Evolutionary conservation across 2,888 invertebrate genomes (phyloP), one percentile per base, ranked within the genome.

Genomic region (Odontomyia ornata): DNA sequence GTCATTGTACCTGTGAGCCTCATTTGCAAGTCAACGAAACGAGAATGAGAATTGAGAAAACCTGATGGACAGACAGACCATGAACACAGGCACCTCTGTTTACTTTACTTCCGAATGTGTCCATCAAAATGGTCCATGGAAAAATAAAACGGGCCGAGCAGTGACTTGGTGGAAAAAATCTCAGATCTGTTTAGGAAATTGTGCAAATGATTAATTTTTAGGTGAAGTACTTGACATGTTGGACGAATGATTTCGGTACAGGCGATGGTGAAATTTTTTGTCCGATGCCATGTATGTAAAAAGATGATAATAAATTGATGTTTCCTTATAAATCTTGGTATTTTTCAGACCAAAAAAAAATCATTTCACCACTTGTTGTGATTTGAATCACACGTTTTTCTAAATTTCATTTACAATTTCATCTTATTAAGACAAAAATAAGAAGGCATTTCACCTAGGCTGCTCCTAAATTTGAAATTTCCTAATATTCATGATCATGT

Each of bases 71-170:
- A 64, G 64, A 46, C 46, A 69, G 69, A 69, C 69, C 69, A 69
- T 69, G 69, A 47, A 69, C 69, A 46, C 52, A 52, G 60, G 36
- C 73, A 73, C 73, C 73, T 60, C 73, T 73, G 73, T 73, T 73
- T 73, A 73, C 60, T 73, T 73, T 73, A 73, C 73, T 73, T 73
- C 73, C 73, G 73, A 73, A 73, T 73, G 73, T 73, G 73, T 73
- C 73, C 73, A 73, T 73, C 73, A 73, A 73, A 73, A 73, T 60
- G 73, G 57, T 57, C 73, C 73, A 73, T 57, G 57, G 57, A 57
- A 73, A 73, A 73, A 73, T 60, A 73, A 60, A 57, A 30, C 72
- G 60, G 30, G 4, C 28, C 13, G 18, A 73, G 25, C 27, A 57
- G 43, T 36, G 21, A 60, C 23, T 25, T 28, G 1, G 1, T 28